Evolutionary conservation across 2,888 invertebrate species (phyloP), one percentile per base, ranked within the genome.

Genomic region (Xiphydria camelus): DNA sequence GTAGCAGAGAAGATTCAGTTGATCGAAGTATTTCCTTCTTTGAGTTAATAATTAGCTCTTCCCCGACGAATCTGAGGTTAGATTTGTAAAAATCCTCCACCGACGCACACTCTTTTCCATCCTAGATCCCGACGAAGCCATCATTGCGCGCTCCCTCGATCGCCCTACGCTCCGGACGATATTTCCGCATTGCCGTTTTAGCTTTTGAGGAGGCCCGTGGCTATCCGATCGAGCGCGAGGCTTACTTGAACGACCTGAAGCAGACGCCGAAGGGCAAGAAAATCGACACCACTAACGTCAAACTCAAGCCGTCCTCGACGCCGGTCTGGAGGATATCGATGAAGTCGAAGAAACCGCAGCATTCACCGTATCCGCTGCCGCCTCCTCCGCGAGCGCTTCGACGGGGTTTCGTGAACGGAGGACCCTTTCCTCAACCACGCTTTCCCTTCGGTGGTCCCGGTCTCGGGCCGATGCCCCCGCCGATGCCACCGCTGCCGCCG

Each of bases 201-300:
- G 87, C 69, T 54, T 86, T 88, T 61, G 79, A 82, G 64, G 71
- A 68, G 14, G 86, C 87, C 2, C 82, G 88, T 5, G 88, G 88
- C 0, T 83, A 88, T 64, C 59, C 78, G 47, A 85, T 88, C 21
- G 87, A 88, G 70, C 79, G 87, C 6, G 59, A 73, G 1, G 80
- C 79, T 49, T 88, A 86, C 62, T 57, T 80, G 42, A 68, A 76
- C 9, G 77, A 78, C 55, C 52, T 83, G 43, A 52, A 53, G 19
- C 34, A 33, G 4, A 23, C 43, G 2, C 41, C 60, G 3, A 29
- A 29, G 2, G 53, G 52, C 17, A n/a, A 54, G 6, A 62, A 60
- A 44, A 43, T 68, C 22, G 59, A 66, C 35, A 54, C 59, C 1
- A 57, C 49, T 12, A 57, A 59, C 10, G 21, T 55, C 20, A 45